A percentile compares a stretch with the other conserved stretches of the same genome.
phyloP scores from a whole-genome alignment of 2,888 invertebrate genomes.

The Polyommatus iphigenia region DNA sequence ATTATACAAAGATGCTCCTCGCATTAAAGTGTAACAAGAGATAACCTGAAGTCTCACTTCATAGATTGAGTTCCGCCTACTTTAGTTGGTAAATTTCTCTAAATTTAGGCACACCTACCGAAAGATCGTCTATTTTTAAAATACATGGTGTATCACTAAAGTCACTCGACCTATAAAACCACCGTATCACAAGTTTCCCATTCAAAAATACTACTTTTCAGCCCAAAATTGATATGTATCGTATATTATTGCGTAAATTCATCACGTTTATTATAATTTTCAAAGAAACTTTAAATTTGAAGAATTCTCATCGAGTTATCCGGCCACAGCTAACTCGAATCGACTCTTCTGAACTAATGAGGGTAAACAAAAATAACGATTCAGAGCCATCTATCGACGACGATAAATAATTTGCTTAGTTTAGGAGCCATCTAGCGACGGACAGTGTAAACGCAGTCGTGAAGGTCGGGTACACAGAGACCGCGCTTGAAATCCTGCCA shows the following conservation, averaged over 20 bases:
- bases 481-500: constrained; percentile 61
- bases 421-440: constrained; percentile 62
- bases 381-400: constrained; percentile 27
- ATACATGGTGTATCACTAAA: constrained; percentile 65
- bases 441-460: constrained; percentile 53
- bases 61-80: constrained; percentile 44
- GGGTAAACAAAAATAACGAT: constrained; percentile 39
- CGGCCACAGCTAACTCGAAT: constrained; percentile 74
- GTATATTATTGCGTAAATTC: constrained; percentile 74
- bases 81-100: constrained; percentile 56
- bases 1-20: constrained; percentile 9
- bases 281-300: constrained; percentile 55
- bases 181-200: constrained; percentile 70
- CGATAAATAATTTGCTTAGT: constrained; percentile 20
- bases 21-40: constrained; percentile 26
- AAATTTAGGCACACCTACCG: constrained; percentile 70
- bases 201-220: constrained; percentile 65
- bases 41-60: constrained; percentile 4
- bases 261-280: constrained; percentile 58
- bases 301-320: constrained; percentile 60
- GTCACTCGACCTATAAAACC: constrained; percentile 48
- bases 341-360: constrained; percentile 54
- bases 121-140: constrained; percentile 65
- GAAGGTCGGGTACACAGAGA: constrained; percentile 49
- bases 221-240: constrained; percentile 79